Base-by-base conservation (phyloP, 1,140 invertebrate genomes). In the Coelopa frigida region DNA sequence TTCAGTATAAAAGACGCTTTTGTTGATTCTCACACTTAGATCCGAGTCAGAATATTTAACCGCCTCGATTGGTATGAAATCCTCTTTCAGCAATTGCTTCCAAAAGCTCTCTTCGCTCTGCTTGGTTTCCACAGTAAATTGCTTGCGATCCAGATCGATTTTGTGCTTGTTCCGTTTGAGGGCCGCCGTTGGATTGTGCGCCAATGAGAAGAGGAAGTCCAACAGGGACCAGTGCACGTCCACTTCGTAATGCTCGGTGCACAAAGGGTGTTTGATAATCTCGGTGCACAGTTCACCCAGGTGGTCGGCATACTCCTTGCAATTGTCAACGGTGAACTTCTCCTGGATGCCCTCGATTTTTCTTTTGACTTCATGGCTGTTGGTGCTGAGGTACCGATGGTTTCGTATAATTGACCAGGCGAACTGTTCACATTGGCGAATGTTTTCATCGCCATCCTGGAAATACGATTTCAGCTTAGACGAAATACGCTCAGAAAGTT, bases 201-300 rank as follows among this genome's bases (percentile, higher is more conserved):
- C 46, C 20, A 63, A 15, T 10, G 37, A 15, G 3, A 68, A 18
- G 2, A 70, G 21, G n/a, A 69, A 67, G 29, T 69, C 56, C 0
- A 70, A 22, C 14, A 69, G n/a, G 0, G 58, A 47, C 57, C 59
- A 66, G 27, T 57, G 50, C 5, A 57, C 38, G 33, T 66, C 55
- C 22, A 52, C 23, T 39, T 58, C 47, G 27, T 53, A 48, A 12
- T 58, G 53, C 6, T 48, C 49, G 11, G 37, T 23, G 36, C 48
- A 52, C 1, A 44, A 14, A 1, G 56, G 51, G 27, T 59, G 44
- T 0, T 52, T 47, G 12, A 67, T 41, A 5, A 65, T 22, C 21
- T 46, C 29, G 1, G 21, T 36, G 33, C 39, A 51, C n/a, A 69
- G 20, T 2, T 51, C 21, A 12, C 44, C 40, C 12, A 70, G 7